Conservation (phyloP, 2,797 vertebrate species). For the Syngnathus acus region DNA sequence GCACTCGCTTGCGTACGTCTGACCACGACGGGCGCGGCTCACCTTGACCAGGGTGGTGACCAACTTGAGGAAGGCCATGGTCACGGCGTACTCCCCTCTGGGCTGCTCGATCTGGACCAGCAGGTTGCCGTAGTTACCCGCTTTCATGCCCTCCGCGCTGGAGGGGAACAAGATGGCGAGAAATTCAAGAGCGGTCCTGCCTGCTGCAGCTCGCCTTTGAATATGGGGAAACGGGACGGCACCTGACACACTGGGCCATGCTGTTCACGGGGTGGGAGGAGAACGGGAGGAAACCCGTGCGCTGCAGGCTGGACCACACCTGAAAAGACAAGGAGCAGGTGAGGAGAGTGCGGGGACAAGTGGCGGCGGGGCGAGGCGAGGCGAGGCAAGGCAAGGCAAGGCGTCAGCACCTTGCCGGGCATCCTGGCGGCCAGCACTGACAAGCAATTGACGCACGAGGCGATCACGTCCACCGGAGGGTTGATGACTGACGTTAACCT, state of each 20-base stretch:
- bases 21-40: conserved; percentile 8
- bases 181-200: too few relatives aligned
- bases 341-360: background rate
- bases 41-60: conserved; percentile 93
- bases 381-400: background rate
- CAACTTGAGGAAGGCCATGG: conserved; percentile 87
- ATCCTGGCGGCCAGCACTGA: conserved; percentile 87
- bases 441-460: conserved; percentile 93
- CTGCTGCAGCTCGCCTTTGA: too few relatives aligned
- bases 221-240: background rate
- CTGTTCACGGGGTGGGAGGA: conserved; percentile 81
- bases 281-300: conserved; percentile 93
- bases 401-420: conserved; percentile 82
- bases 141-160: conserved; percentile 96
- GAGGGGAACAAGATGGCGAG: too few relatives aligned
- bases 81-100: conserved; percentile 89
- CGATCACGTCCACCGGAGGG: conserved; percentile 90
- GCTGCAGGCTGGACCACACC: conserved; percentile 96
- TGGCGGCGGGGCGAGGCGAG: too few relatives aligned
- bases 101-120: conserved; percentile 91
- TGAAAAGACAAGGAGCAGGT: conserved; percentile 33
- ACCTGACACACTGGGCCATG: conserved; percentile 89
- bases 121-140: conserved; percentile 91
- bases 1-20: background rate
- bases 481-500: conserved; percentile 91